Conservation (phyloP, 2,113 vertebrate genomes). For the Pedionomus torquatus region DNA sequence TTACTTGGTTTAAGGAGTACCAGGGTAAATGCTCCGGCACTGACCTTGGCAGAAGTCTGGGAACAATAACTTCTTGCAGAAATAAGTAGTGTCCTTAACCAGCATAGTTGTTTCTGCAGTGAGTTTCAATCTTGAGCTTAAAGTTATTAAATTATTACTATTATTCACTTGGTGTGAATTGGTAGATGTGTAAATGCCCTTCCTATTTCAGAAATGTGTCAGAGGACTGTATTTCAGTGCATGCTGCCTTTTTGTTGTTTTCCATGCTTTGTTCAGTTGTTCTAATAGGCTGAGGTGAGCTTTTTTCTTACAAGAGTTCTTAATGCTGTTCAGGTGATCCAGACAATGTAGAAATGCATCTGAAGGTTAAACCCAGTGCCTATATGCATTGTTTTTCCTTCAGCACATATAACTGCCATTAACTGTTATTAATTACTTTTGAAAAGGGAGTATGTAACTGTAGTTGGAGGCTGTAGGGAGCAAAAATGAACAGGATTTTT, state of each 20-base stretch:
- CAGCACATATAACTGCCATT: not conserved
- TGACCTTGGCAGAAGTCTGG: not conserved
- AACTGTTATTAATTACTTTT: not conserved
- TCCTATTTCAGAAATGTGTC: not conserved
- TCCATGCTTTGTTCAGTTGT: not conserved
- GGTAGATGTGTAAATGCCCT: not conserved
- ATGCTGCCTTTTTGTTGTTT: not conserved
- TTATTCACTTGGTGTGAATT: not conserved
- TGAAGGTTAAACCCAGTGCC: not conserved
- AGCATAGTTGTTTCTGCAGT: not conserved
- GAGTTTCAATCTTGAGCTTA: not conserved
- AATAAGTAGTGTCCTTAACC: not conserved
- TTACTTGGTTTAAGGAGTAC: not conserved
- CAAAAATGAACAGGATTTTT: not conserved
- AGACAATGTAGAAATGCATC: not conserved
- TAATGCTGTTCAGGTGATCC: not conserved
- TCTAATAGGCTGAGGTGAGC: not conserved
- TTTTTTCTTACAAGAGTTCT: not conserved
- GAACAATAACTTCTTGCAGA: not conserved
- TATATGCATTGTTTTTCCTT: not conserved
- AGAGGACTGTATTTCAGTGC: not conserved
- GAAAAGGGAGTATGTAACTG: not conserved
- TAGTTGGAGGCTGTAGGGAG: not conserved
- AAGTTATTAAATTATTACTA: not conserved
- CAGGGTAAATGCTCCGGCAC: not conserved